Base-by-base conservation (phyloP, 2,113 vertebrate genomes). In the Petroica traversi region DNA sequence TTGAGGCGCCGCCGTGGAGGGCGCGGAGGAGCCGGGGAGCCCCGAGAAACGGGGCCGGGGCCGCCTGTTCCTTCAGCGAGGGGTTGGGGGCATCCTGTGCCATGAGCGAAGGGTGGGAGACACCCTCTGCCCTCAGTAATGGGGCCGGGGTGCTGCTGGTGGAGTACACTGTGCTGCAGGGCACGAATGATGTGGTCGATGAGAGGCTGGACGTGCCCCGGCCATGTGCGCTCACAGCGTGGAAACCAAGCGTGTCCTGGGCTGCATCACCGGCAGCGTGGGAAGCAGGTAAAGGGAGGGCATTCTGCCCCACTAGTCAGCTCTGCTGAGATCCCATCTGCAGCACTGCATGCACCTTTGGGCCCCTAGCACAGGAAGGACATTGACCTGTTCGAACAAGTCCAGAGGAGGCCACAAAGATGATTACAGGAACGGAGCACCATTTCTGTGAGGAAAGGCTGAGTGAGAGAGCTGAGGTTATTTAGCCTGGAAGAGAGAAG, bases 1-100 rank as follows among this genome's bases (percentile, higher is more conserved):
- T 92, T 96, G 93, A 87, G 88, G 51, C 33, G 12, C 74, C 40
- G 23, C 52, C 5, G 29, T 77, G 91, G 91, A 92, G 95, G 95
- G 91, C 93, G 85, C 38, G 62, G 2, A 41, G 74, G 59, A 41
- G 15, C 8, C 18, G 41, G 29, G 18, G 26, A 17, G 31, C 40
- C 24, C 80, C 38, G 61, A 17, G 52, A 12, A 25, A 20, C 11
- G 41, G 41, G 41, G 41, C 41, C 15, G 41, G 41, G 41, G 14
- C 40, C 11, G 40, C 40, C 10, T 14, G 14, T 14, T 14, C 40
- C n/a, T 13, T 16, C 12, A 28, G 9, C 8, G 10, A 2, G 14
- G n/a, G 12, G 9, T 18, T 12, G 29, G 26, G 33, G 41, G 28
- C 14, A 18, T 9, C 29, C 29, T 20, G 69, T 28, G 51, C 49